A percentile compares a stretch with the other conserved stretches of the same genome.
Evolutionary conservation across 2,113 vertebrate species (phyloP).

Genomic region (Leptobrachium ailaonicum): DNA sequence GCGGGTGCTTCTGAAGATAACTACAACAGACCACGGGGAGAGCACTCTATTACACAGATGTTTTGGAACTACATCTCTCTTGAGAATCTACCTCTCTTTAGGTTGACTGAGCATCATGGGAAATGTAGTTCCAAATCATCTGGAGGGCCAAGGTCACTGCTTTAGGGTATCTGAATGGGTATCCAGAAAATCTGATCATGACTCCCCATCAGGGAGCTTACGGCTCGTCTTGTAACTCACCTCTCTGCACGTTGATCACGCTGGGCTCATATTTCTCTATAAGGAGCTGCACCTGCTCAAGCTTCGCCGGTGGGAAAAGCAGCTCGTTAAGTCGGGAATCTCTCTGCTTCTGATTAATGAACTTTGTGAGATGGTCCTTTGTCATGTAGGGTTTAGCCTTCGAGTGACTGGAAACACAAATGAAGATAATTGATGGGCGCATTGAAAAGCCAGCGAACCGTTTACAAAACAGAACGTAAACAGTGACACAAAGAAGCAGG

Average conservation of each 20-base stretch:
- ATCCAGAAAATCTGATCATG: not conserved
- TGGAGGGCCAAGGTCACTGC: too few species aligned
- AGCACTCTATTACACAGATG: too few species aligned
- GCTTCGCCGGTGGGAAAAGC: conserved; percentile 81
- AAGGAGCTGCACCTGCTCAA: conserved; percentile 86
- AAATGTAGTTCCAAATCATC: too few species aligned
- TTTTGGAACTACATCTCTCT: too few species aligned
- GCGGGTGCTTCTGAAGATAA: too few species aligned
- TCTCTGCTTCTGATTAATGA: conserved; percentile 92
- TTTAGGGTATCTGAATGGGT: not conserved
- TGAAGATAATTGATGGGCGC: too few species aligned
- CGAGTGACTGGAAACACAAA: conserved; percentile 67
- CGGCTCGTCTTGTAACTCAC: conserved; percentile 65
- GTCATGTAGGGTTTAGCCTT: conserved; percentile 95
- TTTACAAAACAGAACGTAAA: not conserved
- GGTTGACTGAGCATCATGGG: too few species aligned
- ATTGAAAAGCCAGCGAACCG: not conserved
- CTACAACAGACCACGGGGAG: too few species aligned
- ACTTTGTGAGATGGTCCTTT: conserved; percentile 90
- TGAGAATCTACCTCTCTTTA: too few species aligned
- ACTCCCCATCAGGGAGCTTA: not conserved
- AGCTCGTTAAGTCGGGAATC: conserved; percentile 88
- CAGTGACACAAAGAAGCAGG: not conserved
- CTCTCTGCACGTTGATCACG: conserved; percentile 80
- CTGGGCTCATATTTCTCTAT: conserved; percentile 92